Evolutionary conservation across 2,113 vertebrate genomes (phyloP).

Genomic region (Lagopus muta): DNA sequence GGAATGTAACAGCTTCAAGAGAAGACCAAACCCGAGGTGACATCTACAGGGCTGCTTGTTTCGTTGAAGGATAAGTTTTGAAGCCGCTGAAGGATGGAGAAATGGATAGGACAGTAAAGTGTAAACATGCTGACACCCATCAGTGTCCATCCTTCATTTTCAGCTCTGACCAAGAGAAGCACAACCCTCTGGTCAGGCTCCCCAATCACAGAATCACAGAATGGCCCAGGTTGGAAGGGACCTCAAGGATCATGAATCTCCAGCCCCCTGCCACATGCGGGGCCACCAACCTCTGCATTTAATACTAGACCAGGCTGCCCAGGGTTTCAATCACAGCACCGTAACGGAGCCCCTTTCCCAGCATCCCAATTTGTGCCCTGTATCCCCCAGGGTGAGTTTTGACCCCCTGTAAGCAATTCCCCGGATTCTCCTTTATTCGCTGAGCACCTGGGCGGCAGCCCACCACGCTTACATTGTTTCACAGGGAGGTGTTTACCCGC

Average conservation of each 20-base stretch:
- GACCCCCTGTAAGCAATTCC: accelerated
- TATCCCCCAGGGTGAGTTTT: background rate
- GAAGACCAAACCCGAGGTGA: background rate
- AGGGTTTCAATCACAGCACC: background rate
- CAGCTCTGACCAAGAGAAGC: background rate
- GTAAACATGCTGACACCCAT: background rate
- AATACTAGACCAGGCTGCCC: no score
- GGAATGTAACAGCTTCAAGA: background rate
- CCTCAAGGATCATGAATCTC: no score
- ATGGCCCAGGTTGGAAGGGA: no score
- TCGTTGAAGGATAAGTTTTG: background rate
- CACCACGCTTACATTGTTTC: background rate
- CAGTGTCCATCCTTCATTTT: background rate
- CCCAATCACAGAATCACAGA: background rate
- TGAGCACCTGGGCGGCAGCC: background rate
- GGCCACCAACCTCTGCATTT: no score
- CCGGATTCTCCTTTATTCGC: background rate
- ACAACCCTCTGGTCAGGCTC: background rate
- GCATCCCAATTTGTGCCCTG: background rate
- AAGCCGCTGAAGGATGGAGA: background rate
- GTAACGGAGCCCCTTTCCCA: background rate
- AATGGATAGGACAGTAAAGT: background rate
- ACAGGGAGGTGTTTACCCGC: background rate
- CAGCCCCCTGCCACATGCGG: no score
- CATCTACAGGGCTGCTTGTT: background rate